phyloP scores from a whole-genome alignment of 2,113 vertebrate genomes.

The Gymnobelideus leadbeateri region DNA sequence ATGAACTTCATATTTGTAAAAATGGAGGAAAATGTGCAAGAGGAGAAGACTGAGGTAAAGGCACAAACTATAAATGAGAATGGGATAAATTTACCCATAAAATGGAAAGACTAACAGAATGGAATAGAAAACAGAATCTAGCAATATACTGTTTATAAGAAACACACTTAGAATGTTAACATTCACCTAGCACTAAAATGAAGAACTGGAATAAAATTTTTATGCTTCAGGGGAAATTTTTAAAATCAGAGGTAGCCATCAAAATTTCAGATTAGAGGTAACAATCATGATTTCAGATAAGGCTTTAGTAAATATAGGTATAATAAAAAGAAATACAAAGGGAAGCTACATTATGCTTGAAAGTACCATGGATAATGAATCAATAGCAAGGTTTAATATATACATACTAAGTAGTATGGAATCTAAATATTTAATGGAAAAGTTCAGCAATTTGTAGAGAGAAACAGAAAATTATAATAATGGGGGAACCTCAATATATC shows the following conservation, averaged over 20 bases:
- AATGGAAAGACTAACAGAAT: not conserved
- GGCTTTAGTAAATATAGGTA: not conserved
- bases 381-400: not conserved
- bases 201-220: not conserved
- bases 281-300: not conserved
- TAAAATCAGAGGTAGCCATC: not conserved
- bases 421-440: too few species aligned
- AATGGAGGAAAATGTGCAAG: not conserved
- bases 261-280: too few species aligned
- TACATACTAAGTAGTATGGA: too few species aligned
- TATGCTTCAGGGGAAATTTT: not conserved
- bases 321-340: not conserved
- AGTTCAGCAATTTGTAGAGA: too few species aligned
- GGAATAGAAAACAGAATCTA: not conserved
- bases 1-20: not conserved
- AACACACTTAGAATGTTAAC: not conserved
- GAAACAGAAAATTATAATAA: too few species aligned
- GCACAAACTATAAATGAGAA: not conserved
- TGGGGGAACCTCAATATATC: too few species aligned
- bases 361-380: not conserved
- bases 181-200: not conserved
- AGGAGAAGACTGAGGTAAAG: not conserved
- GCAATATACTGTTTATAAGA: not conserved
- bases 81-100: not conserved
- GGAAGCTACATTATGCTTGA: not conserved